Percentiles rank a stretch among this genome's conserved stretches.
Conservation (phyloP, 2,888 invertebrate genomes). For the Scaptodrosophila latifasciaeformis region DNA sequence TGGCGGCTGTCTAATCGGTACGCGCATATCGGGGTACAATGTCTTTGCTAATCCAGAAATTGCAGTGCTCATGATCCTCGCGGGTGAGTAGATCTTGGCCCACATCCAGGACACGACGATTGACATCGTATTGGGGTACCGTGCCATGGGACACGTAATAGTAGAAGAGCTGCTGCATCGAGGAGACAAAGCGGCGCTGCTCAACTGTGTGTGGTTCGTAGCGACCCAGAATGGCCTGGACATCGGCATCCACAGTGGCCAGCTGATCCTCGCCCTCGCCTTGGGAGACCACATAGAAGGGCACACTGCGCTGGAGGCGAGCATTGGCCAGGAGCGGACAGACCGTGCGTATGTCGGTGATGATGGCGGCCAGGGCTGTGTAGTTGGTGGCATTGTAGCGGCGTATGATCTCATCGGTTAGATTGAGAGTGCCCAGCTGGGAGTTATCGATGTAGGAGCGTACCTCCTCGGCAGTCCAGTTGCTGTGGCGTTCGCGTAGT, state of each 20-base stretch:
- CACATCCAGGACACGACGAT: slow-evolving; percentile 79
- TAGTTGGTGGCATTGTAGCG: slow-evolving; percentile 83
- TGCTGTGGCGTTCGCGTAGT: slow-evolving; percentile 78
- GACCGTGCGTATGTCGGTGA: slow-evolving; percentile 86
- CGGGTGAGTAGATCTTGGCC: slow-evolving; percentile 83
- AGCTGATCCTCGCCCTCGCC: slow-evolving; percentile 76
- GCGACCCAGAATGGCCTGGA: slow-evolving; percentile 85
- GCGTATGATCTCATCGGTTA: slow-evolving; percentile 79
- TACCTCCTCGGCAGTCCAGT: slow-evolving; percentile 82
- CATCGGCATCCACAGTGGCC: slow-evolving; percentile 80
- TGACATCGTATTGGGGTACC: slow-evolving; percentile 79
- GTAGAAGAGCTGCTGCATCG: slow-evolving; percentile 89
- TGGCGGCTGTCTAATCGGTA: too few relatives aligned
- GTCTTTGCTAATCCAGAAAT: slow-evolving; percentile 84
- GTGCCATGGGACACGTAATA: slow-evolving; percentile 87
- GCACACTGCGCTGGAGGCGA: slow-evolving; percentile 79
- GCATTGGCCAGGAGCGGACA: slow-evolving; percentile 85
- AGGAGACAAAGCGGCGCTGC: slow-evolving; percentile 84
- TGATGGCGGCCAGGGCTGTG: slow-evolving; percentile 82
- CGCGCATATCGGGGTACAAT: slow-evolving; percentile 85
- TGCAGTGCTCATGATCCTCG: slow-evolving; percentile 83
- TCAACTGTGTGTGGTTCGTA: slow-evolving; percentile 84
- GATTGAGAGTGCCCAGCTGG: slow-evolving; percentile 79
- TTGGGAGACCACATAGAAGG: slow-evolving; percentile 85
- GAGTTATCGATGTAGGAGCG: slow-evolving; percentile 78